Evolutionary conservation across 1,140 invertebrate genomes (phyloP).

Genomic region (Phenacoccus solenopsis): DNA sequence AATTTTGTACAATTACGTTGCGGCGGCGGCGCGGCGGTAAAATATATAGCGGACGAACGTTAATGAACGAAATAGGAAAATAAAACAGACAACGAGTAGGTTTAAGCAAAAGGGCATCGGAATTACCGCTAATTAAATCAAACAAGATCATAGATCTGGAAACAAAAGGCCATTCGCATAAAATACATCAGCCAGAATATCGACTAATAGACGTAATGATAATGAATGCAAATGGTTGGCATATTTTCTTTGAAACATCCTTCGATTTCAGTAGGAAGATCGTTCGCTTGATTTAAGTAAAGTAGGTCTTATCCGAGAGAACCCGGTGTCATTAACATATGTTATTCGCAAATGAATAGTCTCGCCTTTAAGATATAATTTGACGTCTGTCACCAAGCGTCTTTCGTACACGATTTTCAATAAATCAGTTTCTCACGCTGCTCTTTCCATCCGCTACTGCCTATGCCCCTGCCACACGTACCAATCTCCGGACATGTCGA

Average conservation of each 20-base stretch:
- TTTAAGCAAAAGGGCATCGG: conserved; percentile 1
- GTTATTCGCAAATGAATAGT: conserved; percentile 16
- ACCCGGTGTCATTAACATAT: conserved; percentile 10
- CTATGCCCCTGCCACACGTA: background rate
- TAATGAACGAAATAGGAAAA: background rate
- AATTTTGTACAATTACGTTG: background rate
- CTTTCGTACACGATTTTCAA: background rate
- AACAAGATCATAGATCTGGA: conserved; percentile 15
- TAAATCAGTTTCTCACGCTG: conserved; percentile 10
- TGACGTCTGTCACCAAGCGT: conserved; percentile 12
- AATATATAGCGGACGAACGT: background rate
- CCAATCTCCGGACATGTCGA: background rate
- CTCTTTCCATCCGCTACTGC: background rate
- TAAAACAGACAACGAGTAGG: background rate
- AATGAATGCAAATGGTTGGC: conserved; percentile 13
- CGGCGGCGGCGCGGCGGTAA: too few relatives aligned
- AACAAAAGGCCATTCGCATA: conserved; percentile 13
- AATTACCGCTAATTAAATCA: conserved; percentile 15
- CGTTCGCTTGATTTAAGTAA: conserved; percentile 7
- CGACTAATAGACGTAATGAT: conserved; percentile 15
- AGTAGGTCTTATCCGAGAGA: conserved; percentile 8
- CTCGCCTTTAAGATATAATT: conserved; percentile 8
- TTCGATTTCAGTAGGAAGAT: background rate
- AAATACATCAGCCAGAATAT: conserved; percentile 11
- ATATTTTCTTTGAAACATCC: background rate